Evolutionary conservation across 2,113 vertebrate species (phyloP), one percentile per base, ranked within the genome.

Genomic region (Marmota monax): DNA sequence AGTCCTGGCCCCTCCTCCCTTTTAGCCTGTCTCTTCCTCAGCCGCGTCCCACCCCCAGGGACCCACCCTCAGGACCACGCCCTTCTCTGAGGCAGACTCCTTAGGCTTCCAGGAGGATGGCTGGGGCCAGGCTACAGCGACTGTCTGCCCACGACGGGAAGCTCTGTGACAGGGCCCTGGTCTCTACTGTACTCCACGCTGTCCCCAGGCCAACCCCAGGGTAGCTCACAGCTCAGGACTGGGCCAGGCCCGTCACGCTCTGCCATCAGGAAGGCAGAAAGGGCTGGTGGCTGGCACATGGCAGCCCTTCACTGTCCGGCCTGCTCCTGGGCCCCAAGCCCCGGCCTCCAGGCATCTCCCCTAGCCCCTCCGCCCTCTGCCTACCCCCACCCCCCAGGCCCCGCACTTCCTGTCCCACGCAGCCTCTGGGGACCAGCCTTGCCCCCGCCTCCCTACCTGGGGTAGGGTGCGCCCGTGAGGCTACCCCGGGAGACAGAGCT

Each of bases 351-450:
- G 10, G 4, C 23, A 11, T 16, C 16, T 16, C 39, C 20, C 22
- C 25, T 10, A 20, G 61, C 9, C n/a, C 32, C 13, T 32, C 63
- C 23, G 7, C 14, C 0, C 69, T 61, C 53, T 3, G 7, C 32
- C 72, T n/a, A 7, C 11, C 53, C 22, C 10, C n/a, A 10, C 34
- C 39, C n/a, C 42, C 51, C 45, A 42, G 42, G 2, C 51, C 51
- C 10, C n/a, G 25, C 37, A 37, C n/a, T 6, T 32, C 27, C 48
- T 8, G 5, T 10, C 27, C 6, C 17, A 70, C 20, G 10, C 1
- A 1, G 23, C 1, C 5, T 37, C 58, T 16, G 11, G 4, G 25
- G 29, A 37, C 8, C 9, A 56, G 14, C 27, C 27, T 5, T 0
- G 11, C 2, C 39, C 51, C n/a, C 9, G 22, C 14, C 70, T 23